A percentile compares a stretch with the other conserved stretches of the same genome.
phyloP scores from a whole-genome alignment of 1,140 invertebrate species.

The Limonius californicus region DNA sequence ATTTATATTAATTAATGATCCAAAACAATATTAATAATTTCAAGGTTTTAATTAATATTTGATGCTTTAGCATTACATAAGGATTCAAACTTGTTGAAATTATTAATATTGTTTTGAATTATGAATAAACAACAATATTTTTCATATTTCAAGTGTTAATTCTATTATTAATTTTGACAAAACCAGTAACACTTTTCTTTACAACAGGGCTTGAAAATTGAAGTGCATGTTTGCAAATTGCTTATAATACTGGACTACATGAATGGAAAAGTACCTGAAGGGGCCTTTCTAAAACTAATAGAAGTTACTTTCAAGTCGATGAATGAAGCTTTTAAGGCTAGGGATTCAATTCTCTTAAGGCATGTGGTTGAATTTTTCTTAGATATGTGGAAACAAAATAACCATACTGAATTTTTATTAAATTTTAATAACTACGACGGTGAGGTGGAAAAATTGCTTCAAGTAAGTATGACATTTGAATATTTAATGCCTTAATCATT shows the following conservation, averaged over 20 bases:
- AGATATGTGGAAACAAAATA: conserved; percentile 44
- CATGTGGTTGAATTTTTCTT: conserved; percentile 57
- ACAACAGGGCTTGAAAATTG: conserved; percentile 43
- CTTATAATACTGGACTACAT: conserved; percentile 55
- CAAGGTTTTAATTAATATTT: no score
- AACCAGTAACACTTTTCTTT: background rate
- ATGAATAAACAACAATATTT: no score
- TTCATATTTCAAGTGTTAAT: no score
- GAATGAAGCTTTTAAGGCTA: conserved; percentile 47
- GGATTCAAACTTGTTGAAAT: no score
- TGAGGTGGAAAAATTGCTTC: conserved; percentile 16
- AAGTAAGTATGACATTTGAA: conserved; percentile 18
- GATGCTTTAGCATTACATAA: no score
- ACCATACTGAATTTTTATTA: conserved; percentile 13
- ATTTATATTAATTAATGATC: no score
- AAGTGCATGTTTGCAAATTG: conserved; percentile 54
- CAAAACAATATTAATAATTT: no score
- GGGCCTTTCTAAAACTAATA: conserved; percentile 51
- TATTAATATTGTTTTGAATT: background rate
- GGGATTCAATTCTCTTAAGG: conserved; percentile 49
- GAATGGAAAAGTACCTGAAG: conserved; percentile 51
- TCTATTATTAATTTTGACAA: no score
- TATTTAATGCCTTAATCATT: no score
- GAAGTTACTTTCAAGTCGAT: conserved; percentile 51
- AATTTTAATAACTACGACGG: conserved; percentile 12